Percentiles rank a stretch among this genome's conserved stretches.
phyloP scores from a whole-genome alignment of 2,113 vertebrate genomes.

The Meleagris gallopavo region DNA sequence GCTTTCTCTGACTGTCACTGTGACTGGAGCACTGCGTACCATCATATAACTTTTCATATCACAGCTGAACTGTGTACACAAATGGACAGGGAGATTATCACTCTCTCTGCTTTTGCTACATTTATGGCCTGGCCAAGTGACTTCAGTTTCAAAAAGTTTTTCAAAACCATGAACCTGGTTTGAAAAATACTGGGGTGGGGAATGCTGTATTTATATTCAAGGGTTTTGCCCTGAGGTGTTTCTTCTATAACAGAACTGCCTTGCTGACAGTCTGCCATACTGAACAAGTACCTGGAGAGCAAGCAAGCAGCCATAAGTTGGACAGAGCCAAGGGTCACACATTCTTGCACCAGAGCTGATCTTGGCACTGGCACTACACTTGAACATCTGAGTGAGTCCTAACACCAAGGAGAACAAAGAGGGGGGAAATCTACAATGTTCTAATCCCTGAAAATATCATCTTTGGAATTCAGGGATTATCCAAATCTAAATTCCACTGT shows the following conservation, averaged over 20 bases:
- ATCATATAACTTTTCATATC: background rate
- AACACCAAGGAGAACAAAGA: constrained; percentile 26
- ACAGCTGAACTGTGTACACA: background rate
- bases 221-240: constrained; percentile 56
- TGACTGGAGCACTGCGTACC: rapidly evolving
- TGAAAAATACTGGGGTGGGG: background rate
- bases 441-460: constrained; percentile 30
- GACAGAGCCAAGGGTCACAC: constrained; percentile 14
- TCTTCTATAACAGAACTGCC: constrained; percentile 26
- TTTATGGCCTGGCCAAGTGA: constrained; percentile 58
- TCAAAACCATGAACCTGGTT: constrained; percentile 8
- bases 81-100: background rate
- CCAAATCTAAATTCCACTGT: constrained; percentile 1
- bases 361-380: constrained; percentile 48
- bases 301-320: background rate
- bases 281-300: constrained; percentile 34
- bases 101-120: constrained; percentile 52
- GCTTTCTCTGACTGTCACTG: background rate
- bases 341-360: constrained; percentile 21
- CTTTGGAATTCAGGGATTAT: constrained; percentile 53
- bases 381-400: constrained; percentile 22
- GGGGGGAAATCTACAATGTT: background rate
- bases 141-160: constrained; percentile 55
- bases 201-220: constrained; percentile 27
- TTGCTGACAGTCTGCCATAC: background rate